These are phyloP conservation scores for Lasioglossum figueresi DNA, from an alignment of 2,888 invertebrate species.

Conservation along the genomic window DNA sequence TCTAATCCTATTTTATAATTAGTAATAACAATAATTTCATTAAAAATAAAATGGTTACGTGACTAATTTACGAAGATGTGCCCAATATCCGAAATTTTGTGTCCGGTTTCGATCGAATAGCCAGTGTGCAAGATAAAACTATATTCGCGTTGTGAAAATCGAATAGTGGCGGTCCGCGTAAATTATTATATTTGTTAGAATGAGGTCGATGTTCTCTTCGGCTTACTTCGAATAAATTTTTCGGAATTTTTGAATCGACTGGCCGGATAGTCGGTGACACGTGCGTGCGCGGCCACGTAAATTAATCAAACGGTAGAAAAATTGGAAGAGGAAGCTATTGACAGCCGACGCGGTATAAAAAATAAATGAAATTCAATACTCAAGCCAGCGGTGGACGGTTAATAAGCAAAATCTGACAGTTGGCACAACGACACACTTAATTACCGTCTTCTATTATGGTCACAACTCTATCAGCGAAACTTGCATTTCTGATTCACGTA, in stretches of 20 bases:
- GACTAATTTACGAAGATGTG: neutral
- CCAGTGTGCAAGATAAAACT: neutral
- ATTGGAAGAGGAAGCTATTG: slow-evolving; percentile 79
- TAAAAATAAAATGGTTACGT: neutral
- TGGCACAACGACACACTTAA: slow-evolving; percentile 50
- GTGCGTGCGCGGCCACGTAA: slow-evolving; percentile 58
- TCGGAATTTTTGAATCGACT: slow-evolving; percentile 58
- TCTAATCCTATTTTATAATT: neutral
- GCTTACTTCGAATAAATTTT: slow-evolving; percentile 57
- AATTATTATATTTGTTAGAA: slow-evolving; percentile 2
- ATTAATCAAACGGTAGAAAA: slow-evolving; percentile 80
- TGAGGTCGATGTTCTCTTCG: slow-evolving; percentile 12
- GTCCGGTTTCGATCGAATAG: neutral
- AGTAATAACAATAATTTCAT: neutral
- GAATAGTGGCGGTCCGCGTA: neutral
- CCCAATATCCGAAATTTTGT: neutral
- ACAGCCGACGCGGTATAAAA: slow-evolving; percentile 76
- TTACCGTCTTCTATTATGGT: slow-evolving; percentile 26
- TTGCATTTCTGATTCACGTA: neutral
- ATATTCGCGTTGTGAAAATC: neutral
- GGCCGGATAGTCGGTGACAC: slow-evolving; percentile 52
- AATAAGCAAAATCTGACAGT: slow-evolving; percentile 78
- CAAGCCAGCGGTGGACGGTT: slow-evolving; percentile 63
- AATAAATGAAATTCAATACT: slow-evolving; percentile 78
- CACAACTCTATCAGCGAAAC: neutral